Conservation (phyloP, 2,888 invertebrate species). For the Scrobipalpa costella region DNA sequence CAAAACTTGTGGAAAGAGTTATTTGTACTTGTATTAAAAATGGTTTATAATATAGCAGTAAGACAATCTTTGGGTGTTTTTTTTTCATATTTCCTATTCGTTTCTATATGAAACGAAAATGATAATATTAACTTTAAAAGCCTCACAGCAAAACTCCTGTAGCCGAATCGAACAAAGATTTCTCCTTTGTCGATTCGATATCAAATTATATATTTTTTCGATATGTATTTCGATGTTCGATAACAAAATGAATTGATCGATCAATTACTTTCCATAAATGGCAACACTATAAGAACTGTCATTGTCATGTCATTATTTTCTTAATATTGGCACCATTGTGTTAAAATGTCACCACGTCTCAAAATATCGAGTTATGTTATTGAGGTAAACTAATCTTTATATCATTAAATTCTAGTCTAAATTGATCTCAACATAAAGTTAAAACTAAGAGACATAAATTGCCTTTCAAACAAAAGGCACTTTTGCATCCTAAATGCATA, state of each 20-base stretch:
- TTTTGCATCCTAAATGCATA: neutral
- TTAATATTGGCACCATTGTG: constrained; percentile 33
- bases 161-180: too few species aligned
- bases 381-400: constrained; percentile 79
- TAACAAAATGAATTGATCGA: neutral
- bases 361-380: constrained; percentile 86
- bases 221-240: too few species aligned
- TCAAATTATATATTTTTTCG: too few species aligned
- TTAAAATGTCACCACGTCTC: constrained; percentile 87
- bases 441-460: neutral
- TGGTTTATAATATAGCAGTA: constrained; percentile 32
- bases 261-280: neutral
- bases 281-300: neutral
- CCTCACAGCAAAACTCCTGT: too few species aligned
- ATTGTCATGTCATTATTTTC: neutral
- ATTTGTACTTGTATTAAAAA: constrained; percentile 62
- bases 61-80: neutral
- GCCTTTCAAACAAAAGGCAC: neutral
- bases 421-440: neutral
- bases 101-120: neutral
- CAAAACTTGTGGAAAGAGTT: constrained; percentile 72
- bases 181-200: too few species aligned
- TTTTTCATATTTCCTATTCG: neutral
- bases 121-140: too few species aligned
- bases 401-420: constrained; percentile 32